Evolutionary conservation across 1,140 invertebrate genomes (phyloP).

Genomic region (Glomeris maerens): DNA sequence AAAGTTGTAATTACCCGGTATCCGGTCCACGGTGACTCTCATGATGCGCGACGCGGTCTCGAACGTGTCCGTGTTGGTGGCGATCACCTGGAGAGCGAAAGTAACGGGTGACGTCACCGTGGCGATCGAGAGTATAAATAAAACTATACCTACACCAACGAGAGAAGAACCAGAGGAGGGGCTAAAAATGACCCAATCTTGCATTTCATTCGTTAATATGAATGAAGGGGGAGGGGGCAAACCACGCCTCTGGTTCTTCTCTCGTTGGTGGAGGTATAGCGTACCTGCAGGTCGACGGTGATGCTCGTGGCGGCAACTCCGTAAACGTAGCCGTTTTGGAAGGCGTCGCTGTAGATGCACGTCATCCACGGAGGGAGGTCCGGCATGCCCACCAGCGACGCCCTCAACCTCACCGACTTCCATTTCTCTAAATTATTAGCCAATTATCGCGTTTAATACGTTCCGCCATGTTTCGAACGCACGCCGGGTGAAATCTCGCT

Average conservation of each 20-base stretch:
- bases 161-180: no score
- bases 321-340: constrained; percentile 58
- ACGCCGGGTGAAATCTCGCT: no score
- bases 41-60: constrained; percentile 28
- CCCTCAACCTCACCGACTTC: no score
- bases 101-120: not conserved
- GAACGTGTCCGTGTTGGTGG: constrained; percentile 13
- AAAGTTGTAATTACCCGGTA: not conserved
- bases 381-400: constrained; percentile 50
- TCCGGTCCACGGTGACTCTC: not conserved
- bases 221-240: no score
- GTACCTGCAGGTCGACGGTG: constrained; percentile 38
- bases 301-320: constrained; percentile 51
- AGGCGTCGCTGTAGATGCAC: constrained; percentile 56
- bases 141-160: no score
- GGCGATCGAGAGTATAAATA: not conserved
- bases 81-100: constrained; percentile 4
- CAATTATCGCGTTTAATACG: no score
- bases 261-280: no score
- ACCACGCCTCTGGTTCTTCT: no score
- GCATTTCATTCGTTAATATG: no score
- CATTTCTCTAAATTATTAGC: no score
- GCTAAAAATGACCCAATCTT: no score
- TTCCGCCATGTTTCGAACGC: no score
- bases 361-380: constrained; percentile 70